Base-by-base conservation (phyloP, 2,113 vertebrate species). In the Serinus canaria region DNA sequence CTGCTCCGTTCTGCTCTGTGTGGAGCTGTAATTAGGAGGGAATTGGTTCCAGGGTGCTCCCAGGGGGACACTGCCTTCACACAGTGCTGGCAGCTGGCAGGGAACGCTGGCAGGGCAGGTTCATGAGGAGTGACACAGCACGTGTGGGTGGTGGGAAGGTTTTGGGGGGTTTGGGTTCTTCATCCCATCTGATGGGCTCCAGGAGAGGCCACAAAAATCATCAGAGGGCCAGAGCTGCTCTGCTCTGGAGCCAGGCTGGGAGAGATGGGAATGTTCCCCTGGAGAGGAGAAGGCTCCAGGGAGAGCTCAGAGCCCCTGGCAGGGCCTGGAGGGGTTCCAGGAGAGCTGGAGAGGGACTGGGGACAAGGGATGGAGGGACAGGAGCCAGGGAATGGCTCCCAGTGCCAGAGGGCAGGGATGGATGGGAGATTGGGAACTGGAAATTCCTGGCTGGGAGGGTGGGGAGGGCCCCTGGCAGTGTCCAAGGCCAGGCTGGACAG, bases 401-500 rank as follows among this genome's bases (percentile, higher is more conserved):
- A 7, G 0, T 50, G 83, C 13, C 13, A 76, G 21, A 44, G 17
- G 44, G 11, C 15, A 75, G 52, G 4, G 10, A 1, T 24, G 9
- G 31, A 2, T 50, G 31, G 44, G 52, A 68, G 6, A 18, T 11
- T 37, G 37, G 55, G 62, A 43, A 43, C 5, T 41, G 25, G 31
- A 3, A 52, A 69, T 60, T 59, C 0, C 21, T 43, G 8, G 30
- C 4, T 46, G 44, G 19, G 43, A 30, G 43, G 4, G 1, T 76
- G 2, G 15, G 13, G 41, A 41, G 41, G 41, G 18, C 5, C 41
- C 25, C 58, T 87, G 66, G n/a, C 0, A 80, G 35, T 72, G 75
- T 1, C 16, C 75, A 1, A 79, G 85, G 15, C 41, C 58, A 52
- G 68, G 37, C 0, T 77, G 82, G 55, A 64, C 0, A 0, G 31